Conservation (phyloP, 2,888 invertebrate genomes). For the Dioctria linearis region DNA sequence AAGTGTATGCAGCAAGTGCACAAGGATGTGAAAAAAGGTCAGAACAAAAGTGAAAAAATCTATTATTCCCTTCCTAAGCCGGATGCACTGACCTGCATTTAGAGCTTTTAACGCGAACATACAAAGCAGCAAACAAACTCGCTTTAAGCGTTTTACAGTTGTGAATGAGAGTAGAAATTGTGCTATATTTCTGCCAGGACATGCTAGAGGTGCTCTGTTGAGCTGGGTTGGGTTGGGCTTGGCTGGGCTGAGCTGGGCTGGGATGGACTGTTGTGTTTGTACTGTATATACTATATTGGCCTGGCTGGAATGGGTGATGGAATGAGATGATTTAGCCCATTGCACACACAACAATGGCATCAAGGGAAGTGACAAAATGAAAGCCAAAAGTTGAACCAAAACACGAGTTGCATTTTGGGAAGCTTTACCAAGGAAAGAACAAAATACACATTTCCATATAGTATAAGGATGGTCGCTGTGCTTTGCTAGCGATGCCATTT, state of each 20-base stretch:
- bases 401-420: slow-evolving; percentile 24
- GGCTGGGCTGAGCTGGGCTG: background rate
- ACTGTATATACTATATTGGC: too few species aligned
- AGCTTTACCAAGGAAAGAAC: background rate
- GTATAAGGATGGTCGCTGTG: too few species aligned
- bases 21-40: background rate
- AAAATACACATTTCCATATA: too few species aligned
- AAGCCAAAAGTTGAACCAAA: slow-evolving; percentile 2
- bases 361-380: slow-evolving; percentile 1
- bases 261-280: background rate
- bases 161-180: too few species aligned
- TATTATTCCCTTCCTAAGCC: background rate
- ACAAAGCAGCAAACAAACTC: slow-evolving; percentile 5
- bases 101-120: slow-evolving; percentile 31
- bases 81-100: slow-evolving; percentile 41
- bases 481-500: too few species aligned
- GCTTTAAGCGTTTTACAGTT: background rate
- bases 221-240: background rate
- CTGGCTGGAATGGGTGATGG: too few species aligned
- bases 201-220: too few species aligned
- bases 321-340: too few species aligned
- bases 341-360: background rate
- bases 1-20: background rate
- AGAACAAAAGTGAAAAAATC: slow-evolving; percentile 8
- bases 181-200: too few species aligned